phyloP scores from a whole-genome alignment of 2,888 invertebrate genomes.

The Volucella inflata region DNA sequence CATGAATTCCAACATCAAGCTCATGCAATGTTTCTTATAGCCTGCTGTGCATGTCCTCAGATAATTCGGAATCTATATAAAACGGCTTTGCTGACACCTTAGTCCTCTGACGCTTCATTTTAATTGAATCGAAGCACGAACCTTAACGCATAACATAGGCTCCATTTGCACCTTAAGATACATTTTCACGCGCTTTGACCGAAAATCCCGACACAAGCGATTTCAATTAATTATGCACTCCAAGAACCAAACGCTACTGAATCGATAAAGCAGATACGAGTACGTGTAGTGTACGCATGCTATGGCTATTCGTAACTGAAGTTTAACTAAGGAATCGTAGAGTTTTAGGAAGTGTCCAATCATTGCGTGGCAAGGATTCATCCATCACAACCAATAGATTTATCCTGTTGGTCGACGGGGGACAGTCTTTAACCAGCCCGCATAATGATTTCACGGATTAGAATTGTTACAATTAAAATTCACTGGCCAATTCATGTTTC shows the following conservation, averaged over 20 bases:
- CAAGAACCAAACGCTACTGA: constrained; percentile 26
- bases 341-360: constrained; percentile 56
- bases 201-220: constrained; percentile 44
- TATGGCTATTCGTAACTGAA: constrained; percentile 5
- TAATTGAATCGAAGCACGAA: constrained; percentile 74
- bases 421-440: constrained; percentile 33
- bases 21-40: constrained; percentile 13
- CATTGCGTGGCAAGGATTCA: constrained; percentile 74
- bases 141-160: constrained; percentile 56
- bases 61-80: constrained; percentile 49
- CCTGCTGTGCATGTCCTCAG: neutral
- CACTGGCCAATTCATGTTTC: constrained; percentile 74
- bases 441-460: constrained; percentile 68
- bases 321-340: too few species aligned
- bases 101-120: constrained; percentile 65
- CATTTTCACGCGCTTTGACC: constrained; percentile 70
- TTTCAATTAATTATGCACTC: constrained; percentile 72
- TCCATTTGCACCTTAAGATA: constrained; percentile 62
- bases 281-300: constrained; percentile 27
- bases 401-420: constrained; percentile 32
- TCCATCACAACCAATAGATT: constrained; percentile 66
- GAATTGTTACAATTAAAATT: constrained; percentile 76
- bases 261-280: constrained; percentile 48
- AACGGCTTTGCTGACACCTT: constrained; percentile 71
- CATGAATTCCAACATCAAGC: constrained; percentile 26